Evolutionary conservation across 2,888 invertebrate species (phyloP).

Genomic region (Imbricaverruca yamaguchii): DNA sequence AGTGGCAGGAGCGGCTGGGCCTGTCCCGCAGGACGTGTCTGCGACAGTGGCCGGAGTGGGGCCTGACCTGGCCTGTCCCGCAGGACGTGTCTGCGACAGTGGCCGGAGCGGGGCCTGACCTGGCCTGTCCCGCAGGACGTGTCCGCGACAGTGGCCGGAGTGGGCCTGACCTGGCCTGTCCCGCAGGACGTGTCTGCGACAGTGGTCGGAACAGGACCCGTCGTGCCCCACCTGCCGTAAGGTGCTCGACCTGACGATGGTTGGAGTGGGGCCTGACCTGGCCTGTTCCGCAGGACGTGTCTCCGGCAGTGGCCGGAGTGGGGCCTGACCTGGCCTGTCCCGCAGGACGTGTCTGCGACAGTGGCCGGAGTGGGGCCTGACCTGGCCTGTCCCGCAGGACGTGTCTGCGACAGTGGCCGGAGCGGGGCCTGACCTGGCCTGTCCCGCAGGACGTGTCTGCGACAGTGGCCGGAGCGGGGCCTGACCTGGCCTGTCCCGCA

Average conservation of each 20-base stretch:
- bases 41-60: too few species aligned
- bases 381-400: neutral
- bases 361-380: too few species aligned
- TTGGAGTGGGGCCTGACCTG: too few species aligned
- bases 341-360: too few species aligned
- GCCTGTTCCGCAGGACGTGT: too few species aligned
- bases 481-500: slow-evolving; percentile 46
- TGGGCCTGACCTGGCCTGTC: slow-evolving; percentile 84
- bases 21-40: slow-evolving; percentile 52
- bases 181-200: slow-evolving; percentile 65
- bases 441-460: slow-evolving; percentile 53
- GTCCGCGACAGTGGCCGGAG: slow-evolving; percentile 81
- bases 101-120: too few species aligned
- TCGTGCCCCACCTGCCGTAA: slow-evolving; percentile 83
- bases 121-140: slow-evolving; percentile 42
- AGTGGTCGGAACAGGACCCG: slow-evolving; percentile 86
- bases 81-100: too few species aligned
- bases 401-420: too few species aligned
- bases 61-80: neutral
- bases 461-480: too few species aligned
- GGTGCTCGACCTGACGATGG: slow-evolving; percentile 54
- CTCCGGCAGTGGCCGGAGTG: too few species aligned
- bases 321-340: neutral
- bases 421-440: slow-evolving; percentile 46
- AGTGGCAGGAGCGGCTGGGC: too few species aligned